A percentile compares a stretch with the other conserved stretches of the same genome.
These are phyloP conservation scores for Rattus norvegicus DNA, from an alignment of 2,113 vertebrate species.

Conservation along the genomic window DNA sequence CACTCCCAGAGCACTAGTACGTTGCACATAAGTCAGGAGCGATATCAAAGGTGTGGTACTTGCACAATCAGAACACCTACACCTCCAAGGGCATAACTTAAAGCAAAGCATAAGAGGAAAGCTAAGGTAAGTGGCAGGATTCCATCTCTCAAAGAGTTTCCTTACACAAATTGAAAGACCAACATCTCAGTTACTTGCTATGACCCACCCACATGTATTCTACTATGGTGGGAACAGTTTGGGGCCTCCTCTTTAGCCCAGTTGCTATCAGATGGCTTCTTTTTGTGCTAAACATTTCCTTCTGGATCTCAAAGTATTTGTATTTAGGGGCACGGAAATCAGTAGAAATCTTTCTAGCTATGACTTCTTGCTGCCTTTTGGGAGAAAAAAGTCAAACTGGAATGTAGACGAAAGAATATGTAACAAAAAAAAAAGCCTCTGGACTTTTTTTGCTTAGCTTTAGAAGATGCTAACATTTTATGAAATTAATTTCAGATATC, in stretches of 20 bases:
- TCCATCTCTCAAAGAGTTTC: neutral
- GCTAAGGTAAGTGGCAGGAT: neutral
- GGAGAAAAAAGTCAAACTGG: neutral
- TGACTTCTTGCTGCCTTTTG: neutral
- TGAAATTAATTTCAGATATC: neutral
- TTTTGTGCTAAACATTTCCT: neutral
- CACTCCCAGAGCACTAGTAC: neutral
- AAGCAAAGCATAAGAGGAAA: neutral
- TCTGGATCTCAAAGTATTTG: conserved; percentile 7
- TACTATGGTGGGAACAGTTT: neutral
- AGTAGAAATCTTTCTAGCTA: neutral
- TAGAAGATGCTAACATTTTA: neutral
- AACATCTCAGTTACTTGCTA: neutral
- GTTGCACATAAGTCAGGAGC: neutral
- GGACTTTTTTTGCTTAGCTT: neutral
- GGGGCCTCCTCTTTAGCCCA: neutral
- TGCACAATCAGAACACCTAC: neutral
- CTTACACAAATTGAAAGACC: neutral
- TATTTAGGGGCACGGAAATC: neutral
- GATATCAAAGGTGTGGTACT: neutral
- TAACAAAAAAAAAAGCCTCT: neutral
- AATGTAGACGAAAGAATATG: neutral
- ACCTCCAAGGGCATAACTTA: neutral
- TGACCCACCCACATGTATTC: neutral
- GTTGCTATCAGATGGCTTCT: neutral